phyloP scores from a whole-genome alignment of 2,888 invertebrate species.

The Macrophya alboannulata region DNA sequence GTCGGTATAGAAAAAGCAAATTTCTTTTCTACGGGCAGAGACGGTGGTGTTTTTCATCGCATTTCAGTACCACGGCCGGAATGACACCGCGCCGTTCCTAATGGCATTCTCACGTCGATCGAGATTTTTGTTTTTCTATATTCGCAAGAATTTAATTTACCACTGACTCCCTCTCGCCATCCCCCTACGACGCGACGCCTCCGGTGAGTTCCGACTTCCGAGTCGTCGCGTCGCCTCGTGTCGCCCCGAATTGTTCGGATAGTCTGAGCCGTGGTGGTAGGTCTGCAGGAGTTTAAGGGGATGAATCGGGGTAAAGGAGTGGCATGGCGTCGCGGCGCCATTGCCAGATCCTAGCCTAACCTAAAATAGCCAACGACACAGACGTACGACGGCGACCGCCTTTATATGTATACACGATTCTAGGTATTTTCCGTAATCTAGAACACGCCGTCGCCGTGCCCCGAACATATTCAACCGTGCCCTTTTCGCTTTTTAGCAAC shows the following conservation, averaged over 20 bases:
- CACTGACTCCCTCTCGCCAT: conserved; percentile 45
- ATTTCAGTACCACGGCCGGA: neutral
- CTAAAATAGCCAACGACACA: conserved; percentile 31
- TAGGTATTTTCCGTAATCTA: conserved; percentile 42
- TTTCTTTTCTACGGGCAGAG: neutral
- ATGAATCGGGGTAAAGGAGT: neutral
- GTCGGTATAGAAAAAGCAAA: neutral
- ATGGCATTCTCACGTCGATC: conserved; percentile 59
- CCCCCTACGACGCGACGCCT: neutral
- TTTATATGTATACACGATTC: neutral
- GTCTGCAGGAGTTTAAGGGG: conserved; percentile 28
- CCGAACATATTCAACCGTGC: neutral
- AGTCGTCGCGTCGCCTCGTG: conserved; percentile 57
- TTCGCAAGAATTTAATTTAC: conserved; percentile 71
- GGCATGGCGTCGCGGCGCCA: conserved; percentile 40
- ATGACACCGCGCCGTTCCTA: conserved; percentile 46
- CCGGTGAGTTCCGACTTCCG: conserved; percentile 51
- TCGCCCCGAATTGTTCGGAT: conserved; percentile 61
- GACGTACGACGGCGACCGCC: neutral
- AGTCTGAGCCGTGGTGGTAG: conserved; percentile 45
- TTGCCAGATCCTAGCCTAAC: conserved; percentile 14
- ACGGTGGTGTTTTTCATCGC: conserved; percentile 5
- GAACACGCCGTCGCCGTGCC: conserved; percentile 37
- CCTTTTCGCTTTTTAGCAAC: conserved; percentile 33
- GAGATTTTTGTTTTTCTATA: conserved; percentile 59